phyloP scores from a whole-genome alignment of 2,888 invertebrate species.

The Lissonota sp. region DNA sequence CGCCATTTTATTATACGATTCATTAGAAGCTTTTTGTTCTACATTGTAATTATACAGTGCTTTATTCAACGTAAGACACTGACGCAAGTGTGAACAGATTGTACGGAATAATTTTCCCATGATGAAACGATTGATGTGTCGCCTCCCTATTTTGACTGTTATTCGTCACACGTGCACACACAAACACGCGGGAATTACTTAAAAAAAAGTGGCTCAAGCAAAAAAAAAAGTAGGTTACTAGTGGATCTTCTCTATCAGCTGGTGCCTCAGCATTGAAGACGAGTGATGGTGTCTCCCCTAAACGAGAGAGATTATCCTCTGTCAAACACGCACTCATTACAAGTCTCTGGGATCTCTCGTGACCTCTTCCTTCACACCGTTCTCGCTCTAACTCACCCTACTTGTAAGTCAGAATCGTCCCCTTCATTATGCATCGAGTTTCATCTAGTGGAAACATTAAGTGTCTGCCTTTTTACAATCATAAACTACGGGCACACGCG shows the following conservation, averaged over 20 bases:
- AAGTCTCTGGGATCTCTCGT: constrained; percentile 2
- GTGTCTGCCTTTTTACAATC: constrained; percentile 15
- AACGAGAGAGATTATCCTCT: constrained; percentile 46
- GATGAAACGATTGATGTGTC: constrained; percentile 12
- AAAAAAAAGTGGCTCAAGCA: constrained; percentile 15
- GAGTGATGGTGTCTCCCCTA: constrained; percentile 8
- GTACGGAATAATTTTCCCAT: constrained; percentile 39
- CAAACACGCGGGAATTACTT: constrained; percentile 17
- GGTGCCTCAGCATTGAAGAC: constrained; percentile 38
- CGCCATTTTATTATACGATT: no score
- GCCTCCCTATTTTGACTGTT: constrained; percentile 47
- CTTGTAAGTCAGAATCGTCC: not conserved
- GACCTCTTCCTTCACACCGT: not conserved
- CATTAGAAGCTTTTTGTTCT: no score
- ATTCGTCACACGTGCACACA: constrained; percentile 33
- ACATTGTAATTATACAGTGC: not conserved
- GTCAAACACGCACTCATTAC: constrained; percentile 53
- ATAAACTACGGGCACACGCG: not conserved
- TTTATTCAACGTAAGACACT: constrained; percentile 20
- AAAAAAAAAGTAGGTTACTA: constrained; percentile 30
- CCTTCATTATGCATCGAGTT: not conserved
- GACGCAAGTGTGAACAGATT: constrained; percentile 14
- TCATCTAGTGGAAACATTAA: constrained; percentile 14
- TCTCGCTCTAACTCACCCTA: not conserved
- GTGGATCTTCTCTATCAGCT: constrained; percentile 25